Evolutionary conservation across 2,113 vertebrate species (phyloP).

Genomic region (Equus quagga): DNA sequence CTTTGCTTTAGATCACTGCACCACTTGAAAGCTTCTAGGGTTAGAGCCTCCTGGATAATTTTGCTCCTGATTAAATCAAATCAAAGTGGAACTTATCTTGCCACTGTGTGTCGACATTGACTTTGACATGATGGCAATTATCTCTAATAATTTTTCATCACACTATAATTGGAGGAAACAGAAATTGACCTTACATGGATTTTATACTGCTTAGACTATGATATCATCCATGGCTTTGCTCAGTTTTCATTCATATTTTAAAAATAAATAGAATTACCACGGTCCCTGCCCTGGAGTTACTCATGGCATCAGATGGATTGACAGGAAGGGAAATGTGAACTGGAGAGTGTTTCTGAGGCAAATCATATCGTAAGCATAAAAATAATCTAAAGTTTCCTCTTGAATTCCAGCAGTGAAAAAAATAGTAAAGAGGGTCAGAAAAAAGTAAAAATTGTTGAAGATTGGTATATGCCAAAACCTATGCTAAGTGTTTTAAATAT

Average conservation of each 20-base stretch:
- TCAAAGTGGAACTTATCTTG: neutral
- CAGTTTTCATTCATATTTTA: neutral
- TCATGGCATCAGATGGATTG: neutral
- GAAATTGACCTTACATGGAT: neutral
- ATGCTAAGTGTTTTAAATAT: neutral
- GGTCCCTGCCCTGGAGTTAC: neutral
- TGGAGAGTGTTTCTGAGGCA: neutral
- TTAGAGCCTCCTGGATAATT: neutral
- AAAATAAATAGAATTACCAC: conserved; percentile 1
- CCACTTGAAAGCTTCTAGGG: neutral
- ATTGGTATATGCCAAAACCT: neutral
- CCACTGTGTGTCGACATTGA: neutral
- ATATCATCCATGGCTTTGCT: neutral
- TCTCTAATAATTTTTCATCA: neutral
- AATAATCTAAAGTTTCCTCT: neutral
- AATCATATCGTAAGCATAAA: neutral
- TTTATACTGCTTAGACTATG: neutral
- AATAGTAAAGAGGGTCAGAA: neutral
- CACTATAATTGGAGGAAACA: neutral
- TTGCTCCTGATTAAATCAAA: neutral
- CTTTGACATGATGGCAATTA: neutral
- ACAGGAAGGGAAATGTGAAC: neutral
- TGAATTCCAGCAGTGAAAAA: neutral
- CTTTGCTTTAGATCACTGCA: neutral
- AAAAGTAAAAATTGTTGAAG: neutral